phyloP scores from a whole-genome alignment of 2,797 vertebrate species.

The Garrulus glandarius region DNA sequence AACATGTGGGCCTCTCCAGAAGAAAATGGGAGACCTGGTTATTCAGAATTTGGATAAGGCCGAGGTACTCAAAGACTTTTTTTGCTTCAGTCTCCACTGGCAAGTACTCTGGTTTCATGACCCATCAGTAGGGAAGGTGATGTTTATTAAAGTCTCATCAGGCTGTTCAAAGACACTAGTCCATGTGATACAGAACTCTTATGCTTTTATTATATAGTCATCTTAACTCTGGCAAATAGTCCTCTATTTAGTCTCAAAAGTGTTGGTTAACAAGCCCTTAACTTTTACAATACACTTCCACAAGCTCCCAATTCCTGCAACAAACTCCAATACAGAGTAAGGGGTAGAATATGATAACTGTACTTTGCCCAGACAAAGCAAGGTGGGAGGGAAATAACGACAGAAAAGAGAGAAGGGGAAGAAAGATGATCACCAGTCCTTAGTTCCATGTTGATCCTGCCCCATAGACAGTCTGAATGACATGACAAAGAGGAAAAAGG shows the following conservation, averaged over 20 bases:
- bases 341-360: neutral
- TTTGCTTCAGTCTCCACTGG: neutral
- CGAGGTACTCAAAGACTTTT: neutral
- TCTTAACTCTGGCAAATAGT: neutral
- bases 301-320: neutral
- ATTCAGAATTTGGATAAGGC: neutral
- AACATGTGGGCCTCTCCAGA: neutral
- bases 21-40: neutral
- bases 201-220: neutral
- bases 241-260: neutral
- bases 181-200: neutral
- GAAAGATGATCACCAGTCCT: neutral
- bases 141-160: neutral
- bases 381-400: neutral
- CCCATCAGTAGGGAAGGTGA: neutral
- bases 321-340: neutral
- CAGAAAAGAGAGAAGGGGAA: neutral
- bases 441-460: neutral
- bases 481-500: neutral
- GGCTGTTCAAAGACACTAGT: neutral
- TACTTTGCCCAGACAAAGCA: neutral
- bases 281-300: neutral
- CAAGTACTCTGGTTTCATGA: accelerated
- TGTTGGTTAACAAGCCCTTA: neutral
- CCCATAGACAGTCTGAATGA: neutral